A percentile compares a stretch with the other conserved stretches of the same genome.
Conservation (phyloP, 2,888 invertebrate genomes). For the Drosophila sordidapex region DNA sequence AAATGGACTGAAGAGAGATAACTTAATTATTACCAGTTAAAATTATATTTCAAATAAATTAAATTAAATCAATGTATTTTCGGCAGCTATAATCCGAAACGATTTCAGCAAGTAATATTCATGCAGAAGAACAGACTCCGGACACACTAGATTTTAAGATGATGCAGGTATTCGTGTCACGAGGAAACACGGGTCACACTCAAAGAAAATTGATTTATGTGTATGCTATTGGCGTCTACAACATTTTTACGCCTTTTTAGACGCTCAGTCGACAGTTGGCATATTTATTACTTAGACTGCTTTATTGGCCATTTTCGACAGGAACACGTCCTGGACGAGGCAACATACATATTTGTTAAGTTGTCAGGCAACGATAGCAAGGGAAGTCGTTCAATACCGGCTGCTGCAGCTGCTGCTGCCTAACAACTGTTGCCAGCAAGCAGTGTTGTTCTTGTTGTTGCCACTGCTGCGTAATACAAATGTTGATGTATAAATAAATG, state of each 20-base stretch:
- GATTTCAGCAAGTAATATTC: neutral
- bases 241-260: slow-evolving; percentile 65
- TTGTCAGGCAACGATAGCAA: slow-evolving; percentile 31
- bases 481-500: slow-evolving; percentile 78
- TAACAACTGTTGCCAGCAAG: slow-evolving; percentile 1
- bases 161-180: slow-evolving; percentile 2
- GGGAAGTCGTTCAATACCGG: slow-evolving; percentile 13
- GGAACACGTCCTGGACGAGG: slow-evolving; percentile 47
- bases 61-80: neutral
- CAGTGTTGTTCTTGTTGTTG: slow-evolving; percentile 37
- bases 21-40: neutral
- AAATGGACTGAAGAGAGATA: neutral
- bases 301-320: slow-evolving; percentile 62
- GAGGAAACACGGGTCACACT: neutral
- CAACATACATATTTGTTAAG: slow-evolving; percentile 43
- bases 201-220: slow-evolving; percentile 62
- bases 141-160: accelerated
- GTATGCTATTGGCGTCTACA: slow-evolving; percentile 30
- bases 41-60: neutral
- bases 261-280: slow-evolving; percentile 56
- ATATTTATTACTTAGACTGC: slow-evolving; percentile 67
- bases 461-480: slow-evolving; percentile 61
- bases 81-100: neutral
- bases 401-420: slow-evolving; percentile 10
- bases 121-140: neutral